Percentiles rank a stretch among this genome's conserved stretches.
These are phyloP conservation scores for Crypturellus tataupa DNA, from an alignment of 2,797 vertebrate genomes.

Conservation along the genomic window DNA sequence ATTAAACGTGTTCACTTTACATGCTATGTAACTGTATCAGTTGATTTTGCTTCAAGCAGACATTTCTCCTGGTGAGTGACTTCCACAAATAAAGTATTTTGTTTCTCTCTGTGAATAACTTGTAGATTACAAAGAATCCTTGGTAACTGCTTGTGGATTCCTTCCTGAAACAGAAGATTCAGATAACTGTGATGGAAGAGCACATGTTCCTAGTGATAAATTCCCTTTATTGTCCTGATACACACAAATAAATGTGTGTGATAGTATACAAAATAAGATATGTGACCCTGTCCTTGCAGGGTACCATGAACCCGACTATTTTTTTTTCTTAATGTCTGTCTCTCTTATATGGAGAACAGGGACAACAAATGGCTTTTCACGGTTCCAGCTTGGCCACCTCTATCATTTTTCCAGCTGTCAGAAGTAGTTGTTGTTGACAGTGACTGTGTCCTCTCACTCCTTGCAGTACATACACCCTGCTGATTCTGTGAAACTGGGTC, in stretches of 20 bases:
- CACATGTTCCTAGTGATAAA: neutral
- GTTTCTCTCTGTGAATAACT: neutral
- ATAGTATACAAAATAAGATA: neutral
- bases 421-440: neutral
- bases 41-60: neutral
- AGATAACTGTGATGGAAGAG: neutral
- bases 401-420: neutral
- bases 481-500: conserved; percentile 94
- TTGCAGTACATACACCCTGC: conserved; percentile 95
- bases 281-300: neutral
- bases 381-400: neutral
- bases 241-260: neutral
- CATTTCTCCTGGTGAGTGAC: neutral
- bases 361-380: neutral
- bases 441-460: neutral
- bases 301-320: neutral
- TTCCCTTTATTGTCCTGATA: neutral
- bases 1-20: neutral
- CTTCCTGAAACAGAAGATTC: neutral
- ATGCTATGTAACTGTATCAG: neutral
- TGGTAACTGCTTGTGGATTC: neutral
- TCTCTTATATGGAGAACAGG: neutral
- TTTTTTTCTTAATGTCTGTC: neutral
- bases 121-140: neutral
- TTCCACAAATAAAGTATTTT: neutral